Evolutionary conservation across 2,113 vertebrate species (phyloP).

Genomic region (Cavia porcellus): DNA sequence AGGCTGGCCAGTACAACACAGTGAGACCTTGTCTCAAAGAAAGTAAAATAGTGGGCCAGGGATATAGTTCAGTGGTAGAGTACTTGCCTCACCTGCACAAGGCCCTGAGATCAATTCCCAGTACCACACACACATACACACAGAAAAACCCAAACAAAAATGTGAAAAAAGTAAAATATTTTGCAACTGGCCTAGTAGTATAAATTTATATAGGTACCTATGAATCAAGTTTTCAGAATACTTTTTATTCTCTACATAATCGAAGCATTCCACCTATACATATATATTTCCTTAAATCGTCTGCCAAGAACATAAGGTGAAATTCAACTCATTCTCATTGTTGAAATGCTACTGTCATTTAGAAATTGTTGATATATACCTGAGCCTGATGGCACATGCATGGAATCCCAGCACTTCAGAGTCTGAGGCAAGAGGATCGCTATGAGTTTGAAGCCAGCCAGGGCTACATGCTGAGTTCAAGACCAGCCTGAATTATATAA

Average conservation of each 20-base stretch:
- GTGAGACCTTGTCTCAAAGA: neutral
- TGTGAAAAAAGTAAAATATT: neutral
- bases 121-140: no score
- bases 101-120: no score
- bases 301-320: neutral
- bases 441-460: neutral
- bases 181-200: neutral
- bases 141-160: no score
- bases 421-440: neutral
- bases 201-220: neutral
- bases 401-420: neutral
- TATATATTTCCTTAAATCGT: neutral
- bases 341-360: neutral
- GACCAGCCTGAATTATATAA: no score
- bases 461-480: neutral
- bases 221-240: neutral
- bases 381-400: neutral
- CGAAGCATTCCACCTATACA: neutral
- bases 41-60: neutral
- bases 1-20: neutral
- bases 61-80: no score
- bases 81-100: no score
- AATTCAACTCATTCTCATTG: neutral
- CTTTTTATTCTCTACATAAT: constrained; percentile 1
- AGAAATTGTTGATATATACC: neutral